Conservation (phyloP, 2,113 vertebrate species). For the Pongo abelii region DNA sequence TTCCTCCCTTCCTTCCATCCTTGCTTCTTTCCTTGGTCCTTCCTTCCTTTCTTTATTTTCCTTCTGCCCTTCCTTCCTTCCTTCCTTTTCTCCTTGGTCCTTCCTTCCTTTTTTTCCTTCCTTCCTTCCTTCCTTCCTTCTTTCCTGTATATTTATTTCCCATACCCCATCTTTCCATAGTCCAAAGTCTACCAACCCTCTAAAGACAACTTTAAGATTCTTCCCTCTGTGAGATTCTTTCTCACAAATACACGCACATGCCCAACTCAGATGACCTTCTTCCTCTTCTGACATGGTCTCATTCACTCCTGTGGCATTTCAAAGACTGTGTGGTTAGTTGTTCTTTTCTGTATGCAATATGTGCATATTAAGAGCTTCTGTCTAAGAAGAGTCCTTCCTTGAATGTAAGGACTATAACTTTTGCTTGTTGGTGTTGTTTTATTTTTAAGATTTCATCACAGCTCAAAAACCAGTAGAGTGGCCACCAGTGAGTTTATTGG, state of each 20-base stretch:
- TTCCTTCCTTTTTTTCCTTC: fast-evolving
- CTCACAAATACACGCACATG: not conserved
- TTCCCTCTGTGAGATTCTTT: not conserved
- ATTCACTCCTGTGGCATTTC: not conserved
- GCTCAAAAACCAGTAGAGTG: not conserved
- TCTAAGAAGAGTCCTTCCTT: not conserved
- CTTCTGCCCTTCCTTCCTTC: too few species aligned
- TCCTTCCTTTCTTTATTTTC: fast-evolving
- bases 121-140: not conserved
- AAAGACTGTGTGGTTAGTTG: not conserved
- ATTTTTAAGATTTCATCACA: not conserved
- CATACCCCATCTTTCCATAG: not conserved
- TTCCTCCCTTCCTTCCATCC: fast-evolving
- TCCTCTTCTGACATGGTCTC: not conserved
- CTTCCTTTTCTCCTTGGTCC: fast-evolving
- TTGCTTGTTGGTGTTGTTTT: not conserved
- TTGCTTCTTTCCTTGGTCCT: not conserved
- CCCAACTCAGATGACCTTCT: not conserved
- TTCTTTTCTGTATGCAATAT: not conserved
- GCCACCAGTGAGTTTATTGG: not conserved
- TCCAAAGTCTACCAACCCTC: not conserved
- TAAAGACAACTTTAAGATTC: not conserved
- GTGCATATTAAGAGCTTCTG: not conserved
- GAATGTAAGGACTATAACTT: not conserved
- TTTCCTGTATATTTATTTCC: not conserved